Percentiles rank a stretch among this genome's conserved stretches.
These are phyloP conservation scores for Apotomis turbidana DNA, from an alignment of 2,888 invertebrate genomes.

Conservation along the genomic window DNA sequence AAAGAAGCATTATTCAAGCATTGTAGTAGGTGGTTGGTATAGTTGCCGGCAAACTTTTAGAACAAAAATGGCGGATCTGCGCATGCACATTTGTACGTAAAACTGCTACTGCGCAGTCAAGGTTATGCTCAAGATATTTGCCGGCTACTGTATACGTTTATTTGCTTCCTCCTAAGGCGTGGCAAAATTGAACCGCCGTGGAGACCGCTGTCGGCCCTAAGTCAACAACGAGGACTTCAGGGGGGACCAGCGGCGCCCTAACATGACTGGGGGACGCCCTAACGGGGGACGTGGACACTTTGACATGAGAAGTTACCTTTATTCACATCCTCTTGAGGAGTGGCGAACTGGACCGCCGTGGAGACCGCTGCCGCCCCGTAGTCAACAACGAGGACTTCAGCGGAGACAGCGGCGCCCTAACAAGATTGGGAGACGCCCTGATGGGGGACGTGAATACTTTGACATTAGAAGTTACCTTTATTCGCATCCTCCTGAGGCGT, in stretches of 20 bases:
- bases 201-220: constrained; percentile 65
- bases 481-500: constrained; percentile 69
- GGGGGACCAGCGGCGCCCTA: constrained; percentile 55
- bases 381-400: constrained; percentile 71
- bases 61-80: no score
- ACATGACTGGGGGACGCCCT: constrained; percentile 59
- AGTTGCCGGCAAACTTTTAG: no score
- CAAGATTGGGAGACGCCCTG: constrained; percentile 59
- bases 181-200: constrained; percentile 56
- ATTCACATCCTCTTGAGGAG: constrained; percentile 67
- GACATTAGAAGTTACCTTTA: constrained; percentile 27
- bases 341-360: constrained; percentile 57
- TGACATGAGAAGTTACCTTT: constrained; percentile 43
- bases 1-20: no score
- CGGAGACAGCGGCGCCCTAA: constrained; percentile 54
- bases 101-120: no score
- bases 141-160: no score
- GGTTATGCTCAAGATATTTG: no score
- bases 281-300: constrained; percentile 67
- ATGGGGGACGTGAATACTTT: constrained; percentile 69
- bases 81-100: no score
- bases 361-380: constrained; percentile 62
- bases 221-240: constrained; percentile 71
- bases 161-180: constrained; percentile 69
- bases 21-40: no score